Base-by-base conservation (phyloP, 2,888 invertebrate species). In the Lacanobia wlatinum region DNA sequence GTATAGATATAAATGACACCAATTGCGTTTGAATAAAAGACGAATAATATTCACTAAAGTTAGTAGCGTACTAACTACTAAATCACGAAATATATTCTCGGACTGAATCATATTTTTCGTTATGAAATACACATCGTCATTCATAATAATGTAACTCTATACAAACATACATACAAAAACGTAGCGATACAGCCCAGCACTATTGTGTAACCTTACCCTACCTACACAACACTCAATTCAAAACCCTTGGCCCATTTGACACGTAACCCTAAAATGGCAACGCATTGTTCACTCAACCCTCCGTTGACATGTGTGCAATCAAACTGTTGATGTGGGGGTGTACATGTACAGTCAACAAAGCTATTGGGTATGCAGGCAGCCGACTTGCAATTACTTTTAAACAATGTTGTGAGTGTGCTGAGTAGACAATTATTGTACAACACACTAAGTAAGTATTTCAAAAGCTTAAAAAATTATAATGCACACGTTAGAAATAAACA, bases 291-390 rank as follows among this genome's bases (percentile, higher is more conserved):
- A 56, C 61, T 79, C 74, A 73, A 79, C 80, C 78, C 74, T 65
- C 73, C 68, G 74, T 71, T 78, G 73, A 75, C 72, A 80, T 71
- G 80, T 78, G 69, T 73, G 78, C 85, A 84, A 84, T 87, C 83
- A 40, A 21, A 59, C 40, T 59, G 59, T 59, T 40, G 40, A 59
- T 59, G 59, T 40, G 40, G 38, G 38, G 38, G 38, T 38, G 40
- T 50, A 28, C 40, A 50, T 55, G n/a, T n/a, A n/a, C n/a, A n/a
- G n/a, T n/a, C n/a, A n/a, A n/a, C n/a, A n/a, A n/a, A n/a, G n/a
- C n/a, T n/a, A n/a, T n/a, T n/a, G n/a, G n/a, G n/a, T n/a, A n/a
- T n/a, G n/a, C n/a, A n/a, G n/a, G n/a, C n/a, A n/a, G n/a, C n/a
- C n/a, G n/a, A n/a, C n/a, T n/a, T n/a, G n/a, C n/a, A n/a, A n/a